Conservation (phyloP, 30 jellyfish, hydroid and myxozoan species). For the Aurelia coerulea region DNA sequence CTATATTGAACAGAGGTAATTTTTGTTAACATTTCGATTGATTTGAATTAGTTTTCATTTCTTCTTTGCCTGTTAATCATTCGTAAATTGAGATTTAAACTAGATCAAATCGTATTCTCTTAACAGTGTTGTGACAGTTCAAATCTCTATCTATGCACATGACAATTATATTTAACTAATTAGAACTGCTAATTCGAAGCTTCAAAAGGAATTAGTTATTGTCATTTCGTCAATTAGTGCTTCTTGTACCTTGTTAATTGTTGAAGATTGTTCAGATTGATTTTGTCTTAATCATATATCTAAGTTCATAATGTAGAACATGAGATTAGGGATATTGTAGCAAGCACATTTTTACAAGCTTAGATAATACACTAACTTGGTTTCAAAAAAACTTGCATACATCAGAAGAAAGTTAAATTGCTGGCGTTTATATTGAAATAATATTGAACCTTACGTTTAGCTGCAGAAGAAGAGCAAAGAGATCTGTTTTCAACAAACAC, state of each 20-base stretch:
- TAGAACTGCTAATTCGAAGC: neutral
- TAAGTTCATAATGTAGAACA: no score
- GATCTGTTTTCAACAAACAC: slow-evolving; percentile 54
- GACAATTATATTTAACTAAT: neutral
- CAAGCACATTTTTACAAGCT: no score
- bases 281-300: no score
- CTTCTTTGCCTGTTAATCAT: slow-evolving; percentile 13
- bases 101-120: slow-evolving; percentile 23
- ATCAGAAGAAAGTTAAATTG: no score
- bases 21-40: slow-evolving; percentile 18
- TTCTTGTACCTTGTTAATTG: neutral
- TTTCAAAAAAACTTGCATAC: no score
- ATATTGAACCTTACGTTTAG: neutral
- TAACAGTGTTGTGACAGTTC: neutral
- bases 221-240: neutral
- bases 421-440: no score
- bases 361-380: no score
- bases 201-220: neutral
- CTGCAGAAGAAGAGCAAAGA: slow-evolving; percentile 79
- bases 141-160: no score
- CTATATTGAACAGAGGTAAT: slow-evolving; percentile 82
- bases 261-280: neutral
- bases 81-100: slow-evolving; percentile 8
- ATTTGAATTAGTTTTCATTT: slow-evolving; percentile 29
- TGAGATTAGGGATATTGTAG: no score